Evolutionary conservation across 2,888 invertebrate species (phyloP), one percentile per base, ranked within the genome.

Genomic region (Gryllus longicercus): DNA sequence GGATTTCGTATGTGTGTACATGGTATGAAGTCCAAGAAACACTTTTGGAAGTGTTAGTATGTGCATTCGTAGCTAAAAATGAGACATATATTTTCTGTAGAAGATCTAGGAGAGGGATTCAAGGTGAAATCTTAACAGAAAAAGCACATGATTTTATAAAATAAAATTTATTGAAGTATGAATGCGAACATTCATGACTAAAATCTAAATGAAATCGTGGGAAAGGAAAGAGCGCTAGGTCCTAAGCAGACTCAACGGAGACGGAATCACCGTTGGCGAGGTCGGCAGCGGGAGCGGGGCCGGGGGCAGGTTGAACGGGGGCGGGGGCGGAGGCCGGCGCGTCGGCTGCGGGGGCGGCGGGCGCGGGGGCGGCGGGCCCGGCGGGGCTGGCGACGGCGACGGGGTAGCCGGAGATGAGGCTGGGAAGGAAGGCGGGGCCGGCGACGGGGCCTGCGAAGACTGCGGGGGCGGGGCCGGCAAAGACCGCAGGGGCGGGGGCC

Each of bases 241-340:
- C 49, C 80, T 80, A 82, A 51, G 75, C 80, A 50, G 81, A 78
- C n/a, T 79, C 76, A 76, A 82, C 79, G 3, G 51, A 49, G 75
- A 80, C 79, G 25, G 79, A 50, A 50, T 79, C 81, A 23, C 79
- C 77, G 23, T 51, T 25, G 14, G 50, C 77, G 63, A 51, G n/a
- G 21, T 51, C 79, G 23, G 75, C 79, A 23, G 49, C 51, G 4
- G 77, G 77, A 11, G 50, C 78, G 75, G 51, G 78, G 77, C 18
- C 50, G 77, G 77, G 18, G 77, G 50, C 50, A n/a, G 77, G 38
- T 2, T 16, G 49, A 23, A 10, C 16, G 25, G 76, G 16, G 76
- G 38, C 16, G 16, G 76, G 63, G 78, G 75, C 12, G 74, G 78
- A 75, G 12, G 63, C 78, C 76, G 79, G 79, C n/a, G 50, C 79